Conservation (phyloP, 2,888 invertebrate species). For the Tetropium fuscum region DNA sequence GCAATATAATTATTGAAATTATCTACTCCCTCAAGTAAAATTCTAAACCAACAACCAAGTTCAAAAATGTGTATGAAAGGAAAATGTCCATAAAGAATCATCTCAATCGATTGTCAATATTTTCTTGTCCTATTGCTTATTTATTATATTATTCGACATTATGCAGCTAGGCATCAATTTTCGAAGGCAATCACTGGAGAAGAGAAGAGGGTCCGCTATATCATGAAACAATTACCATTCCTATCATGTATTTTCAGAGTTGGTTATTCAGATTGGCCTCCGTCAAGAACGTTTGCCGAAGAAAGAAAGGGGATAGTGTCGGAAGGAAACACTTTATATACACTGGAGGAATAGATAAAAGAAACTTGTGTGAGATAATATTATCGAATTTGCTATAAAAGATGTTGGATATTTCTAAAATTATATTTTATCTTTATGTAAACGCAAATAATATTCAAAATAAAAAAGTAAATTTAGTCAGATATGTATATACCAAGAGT, state of each 20-base stretch:
- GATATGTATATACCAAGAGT: too few species aligned
- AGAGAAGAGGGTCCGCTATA: conserved; percentile 37
- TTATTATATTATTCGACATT: background rate
- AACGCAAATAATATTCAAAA: too few species aligned
- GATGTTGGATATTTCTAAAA: too few species aligned
- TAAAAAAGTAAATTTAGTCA: too few species aligned
- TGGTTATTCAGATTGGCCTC: conserved; percentile 41
- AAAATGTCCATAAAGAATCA: too few species aligned
- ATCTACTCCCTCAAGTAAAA: too few species aligned
- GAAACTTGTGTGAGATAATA: conserved; percentile 6
- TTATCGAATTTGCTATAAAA: conserved; percentile 7
- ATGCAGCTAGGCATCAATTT: background rate
- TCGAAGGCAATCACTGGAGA: conserved; percentile 15
- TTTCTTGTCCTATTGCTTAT: too few species aligned
- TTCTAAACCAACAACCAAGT: too few species aligned
- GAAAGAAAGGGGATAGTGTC: conserved; percentile 19
- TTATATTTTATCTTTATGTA: too few species aligned
- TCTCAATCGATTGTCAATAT: too few species aligned
- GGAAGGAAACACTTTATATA: conserved; percentile 7
- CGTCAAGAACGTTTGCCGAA: conserved; percentile 24
- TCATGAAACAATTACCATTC: conserved; percentile 42
- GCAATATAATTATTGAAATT: too few species aligned
- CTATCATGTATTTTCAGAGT: conserved; percentile 35
- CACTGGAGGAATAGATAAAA: conserved; percentile 3
- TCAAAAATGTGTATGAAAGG: too few species aligned